Evolutionary conservation across 2,888 invertebrate genomes (phyloP), one percentile per base, ranked within the genome.

Genomic region (Ecliptopera silaceata): DNA sequence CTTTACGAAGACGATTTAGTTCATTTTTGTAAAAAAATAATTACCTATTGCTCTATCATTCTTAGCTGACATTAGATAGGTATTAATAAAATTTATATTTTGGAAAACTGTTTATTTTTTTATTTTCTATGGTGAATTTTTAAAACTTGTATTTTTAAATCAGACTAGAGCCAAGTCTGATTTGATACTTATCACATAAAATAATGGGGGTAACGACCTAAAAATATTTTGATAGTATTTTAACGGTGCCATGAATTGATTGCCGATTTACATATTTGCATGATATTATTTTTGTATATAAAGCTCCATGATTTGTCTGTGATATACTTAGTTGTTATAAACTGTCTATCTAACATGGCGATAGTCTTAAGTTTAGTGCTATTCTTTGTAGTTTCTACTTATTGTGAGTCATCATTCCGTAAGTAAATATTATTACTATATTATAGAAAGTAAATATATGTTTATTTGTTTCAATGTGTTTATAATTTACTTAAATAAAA

Each of bases 231-330:
- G 18, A 46, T 15, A 4, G 15, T 43, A 20, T 46, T 20, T 15
- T 45, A 46, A 53, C 53, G 46, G 53, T 46, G n/a, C 4, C 2
- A 1, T 12, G 15, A 29, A 44, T 44, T 26, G 32, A 22, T 46
- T 46, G 32, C 41, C 34, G 34, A 34, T 39, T 52, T 48, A 47
- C 57, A 57, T 57, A 17, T 50, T 32, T 20, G 49, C 49, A 39
- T 53, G 47, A 26, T 44, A 48, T 48, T 49, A 53, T 48, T 44
- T 41, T 5, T 32, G 18, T 58, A 57, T 56, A 57, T 39, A 56
- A 58, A 53, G 52, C 32, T 45, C n/a, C 17, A 12, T 36, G 26
- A 4, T 36, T 32, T 18, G 4, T 8, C 11, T 4, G 26, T 34
- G n/a, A 10, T 12, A 20, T 42, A n/a, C n/a, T n/a, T n/a, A 46